These are phyloP conservation scores for Athalia rosae DNA, from an alignment of 2,888 invertebrate genomes.

Conservation along the genomic window DNA sequence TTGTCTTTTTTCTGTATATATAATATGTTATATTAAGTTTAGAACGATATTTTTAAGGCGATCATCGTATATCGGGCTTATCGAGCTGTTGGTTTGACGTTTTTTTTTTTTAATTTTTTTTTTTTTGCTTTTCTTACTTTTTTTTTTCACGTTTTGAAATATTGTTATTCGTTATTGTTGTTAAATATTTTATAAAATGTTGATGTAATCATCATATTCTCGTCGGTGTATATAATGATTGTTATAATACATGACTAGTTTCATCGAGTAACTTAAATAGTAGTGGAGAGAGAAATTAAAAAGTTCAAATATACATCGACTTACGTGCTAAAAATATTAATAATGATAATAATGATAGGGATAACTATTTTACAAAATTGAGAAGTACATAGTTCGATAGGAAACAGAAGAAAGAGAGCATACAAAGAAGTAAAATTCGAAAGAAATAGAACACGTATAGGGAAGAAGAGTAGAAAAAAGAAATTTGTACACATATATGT, in stretches of 20 bases:
- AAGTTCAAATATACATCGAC: background rate
- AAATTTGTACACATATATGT: too few relatives aligned
- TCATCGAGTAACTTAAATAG: conserved; percentile 56
- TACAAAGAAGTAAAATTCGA: too few relatives aligned
- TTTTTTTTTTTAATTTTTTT: conserved; percentile 7
- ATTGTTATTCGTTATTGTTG: too few relatives aligned
- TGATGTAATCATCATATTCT: conserved; percentile 2
- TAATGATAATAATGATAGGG: background rate
- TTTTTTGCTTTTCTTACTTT: background rate
- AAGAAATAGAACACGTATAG: too few relatives aligned
- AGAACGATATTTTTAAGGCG: conserved; percentile 15
- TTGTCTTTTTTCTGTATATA: background rate
- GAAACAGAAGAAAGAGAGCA: too few relatives aligned
- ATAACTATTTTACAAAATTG: background rate
- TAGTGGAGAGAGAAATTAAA: conserved; percentile 45
- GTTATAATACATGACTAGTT: conserved; percentile 61
- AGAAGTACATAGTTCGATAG: too few relatives aligned
- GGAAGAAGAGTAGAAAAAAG: too few relatives aligned
- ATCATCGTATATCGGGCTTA: conserved; percentile 12
- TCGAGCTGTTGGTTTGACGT: background rate
- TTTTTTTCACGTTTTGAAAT: too few relatives aligned
- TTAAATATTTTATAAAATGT: too few relatives aligned
- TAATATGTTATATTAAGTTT: background rate
- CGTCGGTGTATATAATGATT: conserved; percentile 37
- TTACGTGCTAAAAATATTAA: background rate